Base-by-base conservation (phyloP, 2,113 vertebrate genomes). In the Takifugu flavidus region DNA sequence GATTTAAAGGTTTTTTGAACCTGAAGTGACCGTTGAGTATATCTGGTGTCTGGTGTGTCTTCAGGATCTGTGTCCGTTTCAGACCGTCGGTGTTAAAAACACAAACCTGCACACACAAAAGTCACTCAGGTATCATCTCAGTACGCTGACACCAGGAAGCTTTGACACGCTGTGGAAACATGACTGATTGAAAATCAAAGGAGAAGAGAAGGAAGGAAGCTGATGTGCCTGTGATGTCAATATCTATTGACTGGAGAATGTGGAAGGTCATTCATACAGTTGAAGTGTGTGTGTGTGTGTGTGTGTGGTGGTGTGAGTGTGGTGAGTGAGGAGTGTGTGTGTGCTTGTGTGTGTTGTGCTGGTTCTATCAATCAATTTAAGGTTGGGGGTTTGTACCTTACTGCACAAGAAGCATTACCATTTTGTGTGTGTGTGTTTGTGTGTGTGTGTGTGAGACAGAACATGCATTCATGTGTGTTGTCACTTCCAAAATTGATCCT, bases 401-500 rank as follows among this genome's bases (percentile, higher is more conserved):
- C 59, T 20, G 6, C 59, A 64, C 77, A 56, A 56, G 63, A 76
- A 56, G 47, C 62, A 62, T 74, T 75, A 49, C 65, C 60, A 52
- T 68, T 27, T 55, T 55, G 62, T 63, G 53, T 45, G 29, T 55
- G 39, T 44, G 5, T 49, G 13, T 56, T 42, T 25, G 4, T 50
- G 25, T 25, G 49, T 52, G 25, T 13, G 6, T 55, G 44, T 50
- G 31, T 56, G 44, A 26, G n/a, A n/a, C 55, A 65, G 62, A 47
- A 34, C 61, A 31, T 53, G 3, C 60, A 6, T 47, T 25, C 6
- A 56, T 65, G 76, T 78, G 78, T 65, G 76, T 71, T 81, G 73
- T 83, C 75, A 69, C 71, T 70, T 74, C 25, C 34, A 77, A 58
- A 69, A 86, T 83, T 63, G 83, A 86, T 86, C 64, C 42, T 26